A percentile compares a stretch with the other conserved stretches of the same genome.
These are phyloP conservation scores for Harpegnathos saltator DNA, from an alignment of 1,140 invertebrate species.

Conservation along the genomic window DNA sequence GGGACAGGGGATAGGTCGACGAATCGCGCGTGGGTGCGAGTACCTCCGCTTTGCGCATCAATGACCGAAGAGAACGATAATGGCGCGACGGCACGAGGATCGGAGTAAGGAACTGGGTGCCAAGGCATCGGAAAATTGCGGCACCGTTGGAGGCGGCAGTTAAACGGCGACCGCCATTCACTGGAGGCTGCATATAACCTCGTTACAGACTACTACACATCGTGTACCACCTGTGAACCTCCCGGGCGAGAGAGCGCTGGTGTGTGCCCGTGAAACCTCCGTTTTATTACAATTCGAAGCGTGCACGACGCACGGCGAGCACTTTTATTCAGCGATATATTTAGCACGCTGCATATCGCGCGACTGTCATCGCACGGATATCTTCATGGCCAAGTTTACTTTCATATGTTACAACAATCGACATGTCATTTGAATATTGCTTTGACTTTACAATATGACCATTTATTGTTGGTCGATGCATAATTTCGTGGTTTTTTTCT, in stretches of 20 bases:
- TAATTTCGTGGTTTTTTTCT: too few species aligned
- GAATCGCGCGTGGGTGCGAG: constrained; percentile 20
- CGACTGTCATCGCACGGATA: too few species aligned
- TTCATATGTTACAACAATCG: too few species aligned
- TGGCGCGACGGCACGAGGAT: constrained; percentile 20
- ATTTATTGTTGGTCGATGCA: too few species aligned
- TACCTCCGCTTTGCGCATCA: constrained; percentile 37
- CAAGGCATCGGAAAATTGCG: constrained; percentile 50
- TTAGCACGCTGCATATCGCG: too few species aligned
- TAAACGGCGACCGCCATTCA: constrained; percentile 28
- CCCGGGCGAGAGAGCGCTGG: neutral
- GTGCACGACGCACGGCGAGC: too few species aligned
- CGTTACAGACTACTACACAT: constrained; percentile 42
- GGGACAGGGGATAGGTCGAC: neutral
- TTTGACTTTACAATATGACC: too few species aligned
- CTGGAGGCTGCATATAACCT: constrained; percentile 46
- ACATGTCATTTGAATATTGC: too few species aligned
- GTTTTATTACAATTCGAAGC: too few species aligned
- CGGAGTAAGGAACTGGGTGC: neutral
- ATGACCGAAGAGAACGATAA: constrained; percentile 53
- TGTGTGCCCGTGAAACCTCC: too few species aligned
- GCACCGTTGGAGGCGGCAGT: constrained; percentile 28
- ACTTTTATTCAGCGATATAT: too few species aligned
- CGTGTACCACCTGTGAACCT: constrained; percentile 15
- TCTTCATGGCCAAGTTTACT: too few species aligned